These are phyloP conservation scores for Salpingus planirostris DNA, from an alignment of 2,888 invertebrate genomes.

Conservation along the genomic window DNA sequence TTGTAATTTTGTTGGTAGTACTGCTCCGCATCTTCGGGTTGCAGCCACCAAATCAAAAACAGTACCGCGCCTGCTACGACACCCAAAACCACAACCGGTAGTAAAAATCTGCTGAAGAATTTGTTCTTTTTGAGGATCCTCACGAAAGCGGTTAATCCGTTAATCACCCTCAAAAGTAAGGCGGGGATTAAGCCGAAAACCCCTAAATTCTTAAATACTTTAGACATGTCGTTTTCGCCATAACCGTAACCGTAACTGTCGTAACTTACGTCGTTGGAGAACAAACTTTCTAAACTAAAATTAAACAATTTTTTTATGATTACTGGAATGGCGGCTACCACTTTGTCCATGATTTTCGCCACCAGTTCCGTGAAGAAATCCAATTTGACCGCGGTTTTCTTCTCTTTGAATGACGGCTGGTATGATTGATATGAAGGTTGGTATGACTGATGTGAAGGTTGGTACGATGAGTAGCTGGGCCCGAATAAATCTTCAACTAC, in stretches of 20 bases:
- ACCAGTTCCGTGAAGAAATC: conserved; percentile 26
- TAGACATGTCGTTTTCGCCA: conserved; percentile 19
- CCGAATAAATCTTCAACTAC: too few relatives aligned
- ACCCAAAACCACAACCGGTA: conserved; percentile 30
- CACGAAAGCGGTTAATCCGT: conserved; percentile 28
- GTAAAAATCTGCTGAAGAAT: conserved; percentile 33
- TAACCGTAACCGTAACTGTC: conserved; percentile 7
- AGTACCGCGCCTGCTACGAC: conserved; percentile 30
- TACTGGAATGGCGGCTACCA: conserved; percentile 27
- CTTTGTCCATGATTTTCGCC: conserved; percentile 33
- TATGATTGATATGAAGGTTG: conserved; percentile 1
- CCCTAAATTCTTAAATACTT: conserved; percentile 27
- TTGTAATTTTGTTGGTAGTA: conserved; percentile 5
- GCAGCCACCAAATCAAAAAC: conserved; percentile 37
- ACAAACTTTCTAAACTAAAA: conserved; percentile 17
- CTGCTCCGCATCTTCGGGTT: conserved; percentile 21
- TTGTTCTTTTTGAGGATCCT: conserved; percentile 31
- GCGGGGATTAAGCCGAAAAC: conserved; percentile 32
- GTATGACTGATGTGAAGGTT: neutral
- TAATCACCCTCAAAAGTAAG: conserved; percentile 30
- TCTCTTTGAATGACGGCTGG: neutral
- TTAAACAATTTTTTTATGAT: conserved; percentile 29
- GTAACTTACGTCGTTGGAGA: neutral
- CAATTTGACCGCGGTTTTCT: conserved; percentile 16
- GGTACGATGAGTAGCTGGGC: too few relatives aligned